Conservation (phyloP, 2,888 invertebrate species). For the Amphiduros pacificus region DNA sequence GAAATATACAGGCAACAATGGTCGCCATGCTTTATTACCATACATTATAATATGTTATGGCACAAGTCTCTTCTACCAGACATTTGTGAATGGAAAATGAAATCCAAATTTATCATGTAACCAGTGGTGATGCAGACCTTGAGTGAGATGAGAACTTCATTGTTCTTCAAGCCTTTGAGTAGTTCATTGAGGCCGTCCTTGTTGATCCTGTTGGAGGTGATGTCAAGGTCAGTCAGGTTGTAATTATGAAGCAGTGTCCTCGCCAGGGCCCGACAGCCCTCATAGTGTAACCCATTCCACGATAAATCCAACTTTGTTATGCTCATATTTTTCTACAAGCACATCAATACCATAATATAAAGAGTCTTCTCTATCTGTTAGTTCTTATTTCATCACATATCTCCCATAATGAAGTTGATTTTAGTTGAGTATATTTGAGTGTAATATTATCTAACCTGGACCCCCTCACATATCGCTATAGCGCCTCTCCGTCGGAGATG, state of each 20-base stretch:
- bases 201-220: slow-evolving; percentile 47
- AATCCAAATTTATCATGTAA: too few relatives aligned
- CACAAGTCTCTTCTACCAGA: too few relatives aligned
- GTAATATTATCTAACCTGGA: background rate
- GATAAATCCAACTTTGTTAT: slow-evolving; percentile 39
- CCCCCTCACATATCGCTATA: slow-evolving; percentile 31
- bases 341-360: background rate
- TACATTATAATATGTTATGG: too few relatives aligned
- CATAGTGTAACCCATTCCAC: slow-evolving; percentile 47
- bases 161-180: slow-evolving; percentile 39
- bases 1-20: too few relatives aligned
- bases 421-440: background rate
- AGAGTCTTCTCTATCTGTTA: background rate
- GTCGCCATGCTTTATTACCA: too few relatives aligned
- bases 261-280: slow-evolving; percentile 37
- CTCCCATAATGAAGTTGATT: background rate
- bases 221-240: slow-evolving; percentile 40
- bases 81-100: too few relatives aligned
- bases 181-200: slow-evolving; percentile 42
- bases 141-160: slow-evolving; percentile 38
- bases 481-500: slow-evolving; percentile 44
- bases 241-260: slow-evolving; percentile 36
- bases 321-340: slow-evolving; percentile 36
- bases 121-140: slow-evolving; percentile 20
- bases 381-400: background rate